These are phyloP conservation scores for Drosophila fungiperda DNA, from an alignment of 2,888 invertebrate species.

Conservation along the genomic window DNA sequence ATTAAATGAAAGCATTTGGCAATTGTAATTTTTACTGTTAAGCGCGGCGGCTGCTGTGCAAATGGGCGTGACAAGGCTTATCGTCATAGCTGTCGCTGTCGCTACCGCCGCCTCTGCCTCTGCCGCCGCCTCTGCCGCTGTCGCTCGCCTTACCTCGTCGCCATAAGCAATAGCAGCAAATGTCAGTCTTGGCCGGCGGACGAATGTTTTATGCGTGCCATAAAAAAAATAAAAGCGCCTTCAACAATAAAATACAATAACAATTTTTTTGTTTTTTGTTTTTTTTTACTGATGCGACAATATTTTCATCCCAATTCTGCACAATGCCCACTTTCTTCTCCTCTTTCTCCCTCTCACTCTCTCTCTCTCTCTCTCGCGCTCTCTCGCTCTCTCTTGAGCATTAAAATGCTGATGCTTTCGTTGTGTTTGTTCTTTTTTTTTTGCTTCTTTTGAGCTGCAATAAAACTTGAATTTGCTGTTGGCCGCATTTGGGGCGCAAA, in stretches of 20 bases:
- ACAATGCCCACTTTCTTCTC: constrained; percentile 20
- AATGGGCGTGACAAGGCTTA: constrained; percentile 47
- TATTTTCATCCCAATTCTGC: constrained; percentile 36
- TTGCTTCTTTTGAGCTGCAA: constrained; percentile 22
- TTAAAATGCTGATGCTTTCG: constrained; percentile 38
- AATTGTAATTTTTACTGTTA: constrained; percentile 58
- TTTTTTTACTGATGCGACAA: constrained; percentile 52
- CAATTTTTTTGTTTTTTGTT: constrained; percentile 34
- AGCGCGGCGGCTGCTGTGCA: constrained; percentile 48
- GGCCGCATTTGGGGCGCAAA: constrained; percentile 50
- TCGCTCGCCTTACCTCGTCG: neutral
- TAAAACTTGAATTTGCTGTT: constrained; percentile 60
- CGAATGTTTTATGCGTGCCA: constrained; percentile 53
- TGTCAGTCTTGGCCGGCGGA: constrained; percentile 12
- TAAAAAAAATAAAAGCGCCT: constrained; percentile 52
- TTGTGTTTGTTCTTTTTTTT: neutral
- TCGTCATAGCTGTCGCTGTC: neutral
- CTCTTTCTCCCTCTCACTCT: neutral
- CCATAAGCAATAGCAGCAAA: constrained; percentile 2
- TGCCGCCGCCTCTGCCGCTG: neutral
- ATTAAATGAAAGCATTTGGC: constrained; percentile 50
- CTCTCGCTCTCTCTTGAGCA: constrained; percentile 9
- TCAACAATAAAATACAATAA: constrained; percentile 62
- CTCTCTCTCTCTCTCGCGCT: neutral
- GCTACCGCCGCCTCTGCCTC: neutral